These are phyloP conservation scores for Stenopsyche tienmushanensis DNA, from an alignment of 1,140 invertebrate species.

Conservation along the genomic window DNA sequence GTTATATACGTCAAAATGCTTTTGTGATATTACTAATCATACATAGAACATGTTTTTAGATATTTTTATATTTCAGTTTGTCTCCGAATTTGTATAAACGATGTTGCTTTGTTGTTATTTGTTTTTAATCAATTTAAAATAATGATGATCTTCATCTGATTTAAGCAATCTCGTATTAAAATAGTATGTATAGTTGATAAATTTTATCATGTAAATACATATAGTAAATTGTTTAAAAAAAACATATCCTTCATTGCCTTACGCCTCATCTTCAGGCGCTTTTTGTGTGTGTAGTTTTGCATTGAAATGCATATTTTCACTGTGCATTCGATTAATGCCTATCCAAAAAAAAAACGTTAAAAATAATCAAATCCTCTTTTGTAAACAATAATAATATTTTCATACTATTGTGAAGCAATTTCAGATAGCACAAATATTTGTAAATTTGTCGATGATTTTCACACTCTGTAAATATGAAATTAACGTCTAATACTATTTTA, in stretches of 20 bases:
- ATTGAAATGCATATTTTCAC: neutral
- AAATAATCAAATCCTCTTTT: neutral
- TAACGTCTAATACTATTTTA: neutral
- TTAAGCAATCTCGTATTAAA: too few species aligned
- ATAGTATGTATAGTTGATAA: neutral
- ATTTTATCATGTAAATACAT: constrained; percentile 9
- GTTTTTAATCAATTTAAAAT: too few species aligned
- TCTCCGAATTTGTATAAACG: too few species aligned
- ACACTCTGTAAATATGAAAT: neutral
- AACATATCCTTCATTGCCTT: constrained; percentile 42
- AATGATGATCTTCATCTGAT: too few species aligned
- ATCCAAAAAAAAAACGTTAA: neutral
- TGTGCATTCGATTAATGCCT: neutral
- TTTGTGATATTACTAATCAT: too few species aligned
- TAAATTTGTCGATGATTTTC: too few species aligned
- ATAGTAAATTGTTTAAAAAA: constrained; percentile 13
- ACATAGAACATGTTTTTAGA: too few species aligned
- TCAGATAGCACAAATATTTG: too few species aligned
- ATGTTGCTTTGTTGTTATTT: too few species aligned
- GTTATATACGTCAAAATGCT: too few species aligned
- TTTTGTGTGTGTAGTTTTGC: constrained; percentile 32
- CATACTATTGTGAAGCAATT: neutral
- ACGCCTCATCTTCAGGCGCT: constrained; percentile 39
- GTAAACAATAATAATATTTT: neutral
- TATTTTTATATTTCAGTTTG: too few species aligned